Percentiles rank a stretch among this genome's conserved stretches.
Conservation (phyloP, 1,140 invertebrate species). For the Coenobita brevimanus region DNA sequence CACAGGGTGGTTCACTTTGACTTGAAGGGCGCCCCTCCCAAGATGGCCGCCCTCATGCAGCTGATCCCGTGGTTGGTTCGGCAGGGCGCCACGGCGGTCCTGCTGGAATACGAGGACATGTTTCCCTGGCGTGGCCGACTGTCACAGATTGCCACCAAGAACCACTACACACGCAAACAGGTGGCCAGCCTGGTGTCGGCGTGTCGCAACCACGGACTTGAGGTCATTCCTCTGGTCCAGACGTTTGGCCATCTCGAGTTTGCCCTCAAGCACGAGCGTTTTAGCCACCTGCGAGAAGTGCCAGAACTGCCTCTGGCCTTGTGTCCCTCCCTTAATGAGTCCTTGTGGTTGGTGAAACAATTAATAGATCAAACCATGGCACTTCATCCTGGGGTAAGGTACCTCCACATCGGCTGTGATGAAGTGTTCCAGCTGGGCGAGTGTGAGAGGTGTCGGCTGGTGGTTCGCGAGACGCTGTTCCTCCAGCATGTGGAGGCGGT, state of each 20-base stretch:
- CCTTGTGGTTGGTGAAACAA: constrained; percentile 81
- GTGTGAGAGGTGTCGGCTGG: constrained; percentile 81
- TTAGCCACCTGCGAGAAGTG: constrained; percentile 85
- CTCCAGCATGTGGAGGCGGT: constrained; percentile 73
- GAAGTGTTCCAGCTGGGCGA: constrained; percentile 84
- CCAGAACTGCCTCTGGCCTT: constrained; percentile 85
- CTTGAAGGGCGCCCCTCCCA: constrained; percentile 90
- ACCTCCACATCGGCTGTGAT: constrained; percentile 80
- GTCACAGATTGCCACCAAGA: constrained; percentile 80
- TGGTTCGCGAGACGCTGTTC: constrained; percentile 74
- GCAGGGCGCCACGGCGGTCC: constrained; percentile 79
- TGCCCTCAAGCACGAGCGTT: constrained; percentile 87
- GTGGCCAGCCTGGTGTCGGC: constrained; percentile 79
- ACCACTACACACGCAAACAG: constrained; percentile 84
- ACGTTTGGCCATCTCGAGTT: constrained; percentile 97
- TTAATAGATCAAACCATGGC: constrained; percentile 89
- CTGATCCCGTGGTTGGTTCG: constrained; percentile 84
- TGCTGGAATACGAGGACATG: constrained; percentile 98
- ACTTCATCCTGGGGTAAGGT: constrained; percentile 74
- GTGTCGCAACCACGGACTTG: constrained; percentile 81
- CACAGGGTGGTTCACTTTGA: constrained; percentile 85
- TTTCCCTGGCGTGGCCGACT: constrained; percentile 90
- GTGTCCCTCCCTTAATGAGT: constrained; percentile 85
- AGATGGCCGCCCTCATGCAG: constrained; percentile 80
- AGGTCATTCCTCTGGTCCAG: constrained; percentile 93